These are phyloP conservation scores for Istiophorus platypterus DNA, from an alignment of 2,113 vertebrate species.

Conservation along the genomic window DNA sequence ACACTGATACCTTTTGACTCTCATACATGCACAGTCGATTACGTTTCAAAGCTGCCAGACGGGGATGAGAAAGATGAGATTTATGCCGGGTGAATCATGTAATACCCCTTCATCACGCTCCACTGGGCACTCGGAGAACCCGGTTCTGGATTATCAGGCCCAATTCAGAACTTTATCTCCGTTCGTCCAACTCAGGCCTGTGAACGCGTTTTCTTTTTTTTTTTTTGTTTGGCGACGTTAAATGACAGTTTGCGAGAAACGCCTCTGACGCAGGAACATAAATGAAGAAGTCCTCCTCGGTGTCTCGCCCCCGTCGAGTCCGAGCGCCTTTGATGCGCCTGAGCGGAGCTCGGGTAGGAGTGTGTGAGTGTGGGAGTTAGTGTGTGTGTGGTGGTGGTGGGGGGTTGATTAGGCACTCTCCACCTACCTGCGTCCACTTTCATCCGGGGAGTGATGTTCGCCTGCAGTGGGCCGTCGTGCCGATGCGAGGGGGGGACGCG, in stretches of 20 bases:
- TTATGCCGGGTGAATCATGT: constrained; percentile 19
- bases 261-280: constrained; percentile 27
- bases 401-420: neutral
- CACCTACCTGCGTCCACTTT: constrained; percentile 51
- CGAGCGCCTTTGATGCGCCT: constrained; percentile 60
- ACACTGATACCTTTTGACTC: constrained; percentile 4
- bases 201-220: neutral
- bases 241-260: constrained; percentile 8
- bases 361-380: too few relatives aligned
- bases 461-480: constrained; percentile 38
- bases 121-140: neutral
- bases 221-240: neutral
- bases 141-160: neutral
- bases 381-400: too few relatives aligned
- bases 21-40: constrained; percentile 29
- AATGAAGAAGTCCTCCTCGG: constrained; percentile 25
- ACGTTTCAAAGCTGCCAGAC: constrained; percentile 4
- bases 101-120: constrained; percentile 25
- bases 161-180: neutral
- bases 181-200: neutral
- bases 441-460: constrained; percentile 51
- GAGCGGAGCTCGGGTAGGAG: constrained; percentile 41
- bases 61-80: constrained; percentile 7
- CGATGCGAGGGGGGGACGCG: constrained; percentile 24
- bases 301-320: constrained; percentile 52